A percentile compares a stretch with the other conserved stretches of the same genome.
Conservation (phyloP, 2,113 vertebrate species). For the Laterallus jamaicensis region DNA sequence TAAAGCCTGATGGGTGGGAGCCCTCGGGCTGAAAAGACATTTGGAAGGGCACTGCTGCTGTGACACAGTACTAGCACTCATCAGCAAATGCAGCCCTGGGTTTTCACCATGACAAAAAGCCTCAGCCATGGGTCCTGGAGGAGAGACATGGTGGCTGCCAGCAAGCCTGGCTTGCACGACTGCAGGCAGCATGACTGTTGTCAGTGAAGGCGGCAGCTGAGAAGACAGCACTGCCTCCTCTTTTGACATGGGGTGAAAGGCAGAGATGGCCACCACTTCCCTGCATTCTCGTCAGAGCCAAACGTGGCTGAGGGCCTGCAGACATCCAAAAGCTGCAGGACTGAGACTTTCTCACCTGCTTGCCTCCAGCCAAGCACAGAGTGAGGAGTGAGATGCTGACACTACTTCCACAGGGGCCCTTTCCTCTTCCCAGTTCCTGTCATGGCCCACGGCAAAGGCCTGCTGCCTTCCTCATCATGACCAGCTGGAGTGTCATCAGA, state of each 20-base stretch:
- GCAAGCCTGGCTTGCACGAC: background rate
- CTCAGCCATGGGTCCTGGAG: constrained; percentile 3
- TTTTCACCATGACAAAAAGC: background rate
- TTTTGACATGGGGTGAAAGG: background rate
- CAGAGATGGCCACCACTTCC: background rate
- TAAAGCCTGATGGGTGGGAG: background rate
- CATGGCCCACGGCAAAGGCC: no score
- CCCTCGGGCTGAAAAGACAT: background rate
- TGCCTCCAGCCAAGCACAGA: background rate
- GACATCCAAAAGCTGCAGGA: background rate
- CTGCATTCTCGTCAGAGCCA: background rate
- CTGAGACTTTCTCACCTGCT: background rate
- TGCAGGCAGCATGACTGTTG: background rate
- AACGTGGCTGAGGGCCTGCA: background rate
- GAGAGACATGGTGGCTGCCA: background rate
- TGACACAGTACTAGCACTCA: fast-evolving
- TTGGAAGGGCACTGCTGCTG: background rate
- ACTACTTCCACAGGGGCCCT: background rate
- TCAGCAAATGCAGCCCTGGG: background rate
- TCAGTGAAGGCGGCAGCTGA: background rate
- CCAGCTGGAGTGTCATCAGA: background rate
- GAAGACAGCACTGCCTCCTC: background rate
- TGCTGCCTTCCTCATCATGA: background rate
- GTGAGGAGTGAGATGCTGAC: background rate
- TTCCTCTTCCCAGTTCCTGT: background rate